Conservation (phyloP, 2,113 vertebrate genomes). For the Erpornis zantholeuca region DNA sequence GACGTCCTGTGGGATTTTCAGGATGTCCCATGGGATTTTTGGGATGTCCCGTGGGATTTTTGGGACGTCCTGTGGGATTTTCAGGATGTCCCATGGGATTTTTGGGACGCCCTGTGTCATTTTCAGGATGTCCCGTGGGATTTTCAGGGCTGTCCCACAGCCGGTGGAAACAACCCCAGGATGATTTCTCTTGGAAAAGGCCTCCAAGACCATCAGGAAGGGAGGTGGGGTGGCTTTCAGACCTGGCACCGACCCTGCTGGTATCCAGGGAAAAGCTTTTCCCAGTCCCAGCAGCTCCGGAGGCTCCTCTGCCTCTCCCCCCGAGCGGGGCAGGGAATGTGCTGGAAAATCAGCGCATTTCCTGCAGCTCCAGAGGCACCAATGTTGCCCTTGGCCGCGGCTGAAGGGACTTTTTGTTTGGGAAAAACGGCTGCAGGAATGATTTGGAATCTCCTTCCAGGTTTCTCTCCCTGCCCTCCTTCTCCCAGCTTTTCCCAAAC, state of each 20-base stretch:
- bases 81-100: accelerated
- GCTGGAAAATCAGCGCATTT: not conserved
- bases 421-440: not conserved
- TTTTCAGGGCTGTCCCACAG: accelerated
- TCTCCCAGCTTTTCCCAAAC: not conserved
- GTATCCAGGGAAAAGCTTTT: not conserved
- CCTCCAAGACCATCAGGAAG: accelerated
- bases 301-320: not conserved
- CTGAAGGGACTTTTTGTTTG: slow-evolving; percentile 54
- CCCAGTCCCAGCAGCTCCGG: not conserved
- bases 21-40: not conserved
- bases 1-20: no score
- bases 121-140: not conserved
- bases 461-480: not conserved
- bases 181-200: not conserved
- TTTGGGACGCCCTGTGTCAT: not conserved
- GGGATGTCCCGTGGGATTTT: not conserved
- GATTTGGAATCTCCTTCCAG: not conserved
- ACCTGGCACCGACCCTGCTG: not conserved
- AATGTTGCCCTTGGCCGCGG: slow-evolving; percentile 59
- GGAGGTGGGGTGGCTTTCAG: not conserved
- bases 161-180: not conserved
- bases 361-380: not conserved
- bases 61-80: not conserved
- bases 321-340: not conserved